Conservation (phyloP, 2,797 vertebrate species). For the Acrossocheilus wenchowensis region DNA sequence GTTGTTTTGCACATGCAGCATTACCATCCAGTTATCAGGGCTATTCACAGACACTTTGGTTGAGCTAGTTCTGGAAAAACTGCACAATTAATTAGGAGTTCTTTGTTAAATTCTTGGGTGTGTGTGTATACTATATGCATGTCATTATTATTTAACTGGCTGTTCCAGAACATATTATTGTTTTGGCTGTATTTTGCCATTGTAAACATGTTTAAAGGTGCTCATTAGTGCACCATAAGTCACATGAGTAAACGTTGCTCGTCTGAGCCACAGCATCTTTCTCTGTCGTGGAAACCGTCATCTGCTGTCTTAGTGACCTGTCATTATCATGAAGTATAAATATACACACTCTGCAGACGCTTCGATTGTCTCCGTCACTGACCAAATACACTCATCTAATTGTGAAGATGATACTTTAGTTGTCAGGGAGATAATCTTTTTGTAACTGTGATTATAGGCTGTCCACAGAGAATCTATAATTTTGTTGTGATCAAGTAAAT, state of each 20-base stretch:
- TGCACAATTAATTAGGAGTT: neutral
- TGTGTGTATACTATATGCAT: neutral
- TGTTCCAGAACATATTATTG: neutral
- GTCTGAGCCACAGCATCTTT: neutral
- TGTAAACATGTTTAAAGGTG: neutral
- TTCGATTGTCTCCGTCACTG: slow-evolving; percentile 2
- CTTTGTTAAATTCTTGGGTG: neutral
- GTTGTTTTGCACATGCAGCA: slow-evolving; percentile 17
- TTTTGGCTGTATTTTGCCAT: slow-evolving; percentile 1
- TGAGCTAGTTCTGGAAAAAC: neutral
- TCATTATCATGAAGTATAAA: slow-evolving; percentile 53
- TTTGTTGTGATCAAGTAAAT: slow-evolving; percentile 13
- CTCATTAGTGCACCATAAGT: neutral
- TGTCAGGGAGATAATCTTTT: neutral
- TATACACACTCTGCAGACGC: slow-evolving; percentile 10
- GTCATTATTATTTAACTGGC: neutral
- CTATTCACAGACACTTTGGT: neutral
- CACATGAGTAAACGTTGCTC: neutral
- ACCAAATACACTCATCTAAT: neutral
- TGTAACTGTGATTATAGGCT: neutral
- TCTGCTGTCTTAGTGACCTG: slow-evolving; percentile 57
- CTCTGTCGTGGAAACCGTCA: slow-evolving; percentile 39
- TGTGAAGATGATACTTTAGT: neutral
- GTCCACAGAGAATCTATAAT: neutral
- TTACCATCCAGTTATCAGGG: neutral